phyloP scores from a whole-genome alignment of 2,797 vertebrate species.

The Cossypha niveicapilla region DNA sequence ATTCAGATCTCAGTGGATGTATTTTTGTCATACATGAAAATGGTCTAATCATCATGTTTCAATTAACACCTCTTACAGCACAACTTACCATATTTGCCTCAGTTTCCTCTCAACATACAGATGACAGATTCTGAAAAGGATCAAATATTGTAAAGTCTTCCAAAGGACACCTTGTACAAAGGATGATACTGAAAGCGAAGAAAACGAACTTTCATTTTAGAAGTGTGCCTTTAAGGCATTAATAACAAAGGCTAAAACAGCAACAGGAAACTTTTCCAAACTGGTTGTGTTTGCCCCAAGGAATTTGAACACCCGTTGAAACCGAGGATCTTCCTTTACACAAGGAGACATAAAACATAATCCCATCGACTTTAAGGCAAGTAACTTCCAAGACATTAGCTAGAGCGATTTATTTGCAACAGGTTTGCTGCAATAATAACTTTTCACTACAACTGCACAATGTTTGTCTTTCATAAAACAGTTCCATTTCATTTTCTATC shows the following conservation, averaged over 20 bases:
- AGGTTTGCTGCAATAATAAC: conserved; percentile 39
- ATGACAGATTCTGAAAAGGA: neutral
- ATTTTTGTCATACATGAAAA: neutral
- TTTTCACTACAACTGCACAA: conserved; percentile 38
- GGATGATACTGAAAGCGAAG: neutral
- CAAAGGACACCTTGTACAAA: neutral
- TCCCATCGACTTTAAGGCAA: neutral
- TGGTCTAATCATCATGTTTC: neutral
- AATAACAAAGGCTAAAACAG: conserved; percentile 9
- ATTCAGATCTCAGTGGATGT: neutral
- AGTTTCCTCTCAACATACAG: neutral
- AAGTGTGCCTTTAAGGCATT: neutral
- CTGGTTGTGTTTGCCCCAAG: neutral
- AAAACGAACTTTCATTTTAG: neutral
- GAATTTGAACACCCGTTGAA: neutral
- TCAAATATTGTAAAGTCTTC: neutral
- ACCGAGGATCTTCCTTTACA: conserved; percentile 17
- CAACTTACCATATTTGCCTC: neutral
- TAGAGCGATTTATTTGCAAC: conserved; percentile 27
- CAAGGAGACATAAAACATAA: conserved; percentile 26
- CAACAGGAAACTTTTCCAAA: neutral
- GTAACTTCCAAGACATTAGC: conserved; percentile 27
- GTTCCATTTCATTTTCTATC: conserved; percentile 51
- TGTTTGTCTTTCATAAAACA: conserved; percentile 53
- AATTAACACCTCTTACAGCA: neutral